These are phyloP conservation scores for Pseudolaguvia tuberculata DNA, from an alignment of 2,113 vertebrate species.

Conservation along the genomic window DNA sequence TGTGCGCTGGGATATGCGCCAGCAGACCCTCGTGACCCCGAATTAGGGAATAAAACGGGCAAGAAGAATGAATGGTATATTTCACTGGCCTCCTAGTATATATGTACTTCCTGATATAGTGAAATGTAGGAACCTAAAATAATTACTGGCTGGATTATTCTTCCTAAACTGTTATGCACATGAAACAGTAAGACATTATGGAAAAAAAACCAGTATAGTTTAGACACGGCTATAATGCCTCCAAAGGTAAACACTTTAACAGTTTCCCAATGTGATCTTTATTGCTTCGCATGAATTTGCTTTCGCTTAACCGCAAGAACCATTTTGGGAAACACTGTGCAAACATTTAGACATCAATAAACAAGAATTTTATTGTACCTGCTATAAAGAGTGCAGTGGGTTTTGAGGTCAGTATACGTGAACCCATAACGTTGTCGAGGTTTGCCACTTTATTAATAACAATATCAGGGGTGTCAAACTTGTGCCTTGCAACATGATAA, in stretches of 20 bases:
- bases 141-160: background rate
- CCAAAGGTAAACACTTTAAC: background rate
- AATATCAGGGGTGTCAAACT: background rate
- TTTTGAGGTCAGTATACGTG: background rate
- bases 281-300: background rate
- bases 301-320: background rate
- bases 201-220: no score
- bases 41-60: no score
- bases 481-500: background rate
- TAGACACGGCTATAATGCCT: background rate
- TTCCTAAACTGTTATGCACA: no score
- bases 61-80: no score
- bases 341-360: constrained; percentile 3
- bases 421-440: background rate
- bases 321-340: background rate
- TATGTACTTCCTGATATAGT: background rate
- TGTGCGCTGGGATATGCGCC: no score
- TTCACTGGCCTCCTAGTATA: background rate
- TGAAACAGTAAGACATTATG: no score
- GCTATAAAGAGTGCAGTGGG: background rate
- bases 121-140: background rate
- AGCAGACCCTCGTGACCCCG: no score
- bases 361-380: background rate
- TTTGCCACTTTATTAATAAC: background rate
- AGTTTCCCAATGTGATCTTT: background rate